Base-by-base conservation (phyloP, 2,888 invertebrate species). In the Clanis bilineata region DNA sequence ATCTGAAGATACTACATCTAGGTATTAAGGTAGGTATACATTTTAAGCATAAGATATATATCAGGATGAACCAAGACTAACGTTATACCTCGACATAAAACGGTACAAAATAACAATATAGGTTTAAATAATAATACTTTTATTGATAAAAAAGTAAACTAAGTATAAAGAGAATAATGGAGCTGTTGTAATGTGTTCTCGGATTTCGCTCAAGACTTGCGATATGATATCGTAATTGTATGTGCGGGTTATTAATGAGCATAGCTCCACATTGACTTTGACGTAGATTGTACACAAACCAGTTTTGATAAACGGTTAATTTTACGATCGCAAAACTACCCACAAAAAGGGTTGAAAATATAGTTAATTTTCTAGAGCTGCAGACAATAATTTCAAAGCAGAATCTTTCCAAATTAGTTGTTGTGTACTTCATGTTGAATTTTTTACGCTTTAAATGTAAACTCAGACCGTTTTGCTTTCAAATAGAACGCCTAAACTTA, bases 181-280 rank as follows among this genome's bases (percentile, higher is more conserved):
- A 51, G 28, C 51, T 51, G 18, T 51, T 32, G 38, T 41, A n/a
- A 51, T 51, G 28, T 51, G 47, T 28, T 51, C 47, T 51, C 47
- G 15, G 7, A 18, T 51, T 32, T 32, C 51, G 28, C 44, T 23
- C 32, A 51, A 28, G 32, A 32, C 28, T 28, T 10, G 32, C 51
- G 28, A 51, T 51, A 32, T 32, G 51, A 51, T 51, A 51, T 51
- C 32, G 51, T 51, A 32, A 51, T 51, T 32, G 18, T 28, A 51
- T 25, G 28, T 32, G 32, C 18, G 9, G 51, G 32, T 32, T 51
- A 51, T 51, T 32, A 51, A 51, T 18, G 32, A 32, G n/a, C 28
- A 18, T 28, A 12, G 25, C 2, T 21, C 7, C 44, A 15, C 15
- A 10, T 51, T 28, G 9, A 10, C 9, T 15, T 28, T 32, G 51